Evolutionary conservation across 1,140 invertebrate species (phyloP).

Genomic region (Caenorhabditis brenneri): DNA sequence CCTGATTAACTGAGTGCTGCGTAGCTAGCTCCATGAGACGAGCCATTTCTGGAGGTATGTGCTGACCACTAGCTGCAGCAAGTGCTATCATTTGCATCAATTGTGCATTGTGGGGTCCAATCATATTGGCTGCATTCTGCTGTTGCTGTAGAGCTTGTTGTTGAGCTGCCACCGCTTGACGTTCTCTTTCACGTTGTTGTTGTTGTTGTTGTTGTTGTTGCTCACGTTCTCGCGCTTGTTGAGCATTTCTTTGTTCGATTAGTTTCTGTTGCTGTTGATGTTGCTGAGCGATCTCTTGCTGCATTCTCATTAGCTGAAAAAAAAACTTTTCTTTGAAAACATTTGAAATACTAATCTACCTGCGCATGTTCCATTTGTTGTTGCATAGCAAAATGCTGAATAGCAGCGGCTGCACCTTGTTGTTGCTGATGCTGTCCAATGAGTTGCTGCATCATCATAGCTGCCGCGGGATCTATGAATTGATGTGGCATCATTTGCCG

Average conservation of each 20-base stretch:
- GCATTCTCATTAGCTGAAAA: slow-evolving; percentile 6
- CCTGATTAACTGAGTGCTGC: background rate
- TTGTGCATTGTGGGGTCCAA: background rate
- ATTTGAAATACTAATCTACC: background rate
- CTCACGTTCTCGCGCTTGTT: background rate
- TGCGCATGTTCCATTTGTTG: slow-evolving; percentile 10
- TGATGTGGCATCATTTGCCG: background rate
- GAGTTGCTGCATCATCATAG: background rate
- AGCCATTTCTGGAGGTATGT: too few species aligned
- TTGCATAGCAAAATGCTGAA: background rate
- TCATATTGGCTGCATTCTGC: background rate
- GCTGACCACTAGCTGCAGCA: background rate
- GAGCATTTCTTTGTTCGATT: slow-evolving; percentile 3
- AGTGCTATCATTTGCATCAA: background rate
- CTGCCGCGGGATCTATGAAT: background rate
- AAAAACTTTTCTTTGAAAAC: background rate
- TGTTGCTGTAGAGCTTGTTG: slow-evolving; percentile 20
- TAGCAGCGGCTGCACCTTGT: background rate
- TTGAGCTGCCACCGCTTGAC: too few species aligned
- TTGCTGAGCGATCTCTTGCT: background rate
- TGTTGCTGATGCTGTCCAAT: background rate
- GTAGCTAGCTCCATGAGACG: background rate
- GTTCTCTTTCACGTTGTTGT: too few species aligned
- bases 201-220: background rate
- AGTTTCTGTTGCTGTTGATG: background rate